Conservation (phyloP, 2,888 invertebrate genomes). For the Latrodectus hesperus region DNA sequence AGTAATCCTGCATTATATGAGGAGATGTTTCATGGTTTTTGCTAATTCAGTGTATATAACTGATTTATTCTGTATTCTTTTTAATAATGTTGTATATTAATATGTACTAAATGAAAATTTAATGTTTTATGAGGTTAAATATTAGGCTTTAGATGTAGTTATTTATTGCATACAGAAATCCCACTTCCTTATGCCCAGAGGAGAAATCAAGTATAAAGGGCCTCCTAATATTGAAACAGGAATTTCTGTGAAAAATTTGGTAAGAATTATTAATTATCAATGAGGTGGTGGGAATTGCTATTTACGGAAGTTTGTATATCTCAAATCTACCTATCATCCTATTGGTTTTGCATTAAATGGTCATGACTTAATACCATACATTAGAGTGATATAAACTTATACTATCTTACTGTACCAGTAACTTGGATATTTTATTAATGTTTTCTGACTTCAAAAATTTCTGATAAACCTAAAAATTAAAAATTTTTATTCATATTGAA, state of each 20-base stretch:
- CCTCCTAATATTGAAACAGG: conserved; percentile 64
- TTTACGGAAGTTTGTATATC: neutral
- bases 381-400: too few species aligned
- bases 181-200: conserved; percentile 58
- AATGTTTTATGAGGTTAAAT: conserved; percentile 34
- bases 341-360: neutral
- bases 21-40: too few species aligned
- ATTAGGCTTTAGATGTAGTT: conserved; percentile 65
- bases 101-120: too few species aligned
- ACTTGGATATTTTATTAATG: too few species aligned
- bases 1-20: too few species aligned
- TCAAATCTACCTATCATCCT: neutral
- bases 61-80: too few species aligned
- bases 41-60: too few species aligned
- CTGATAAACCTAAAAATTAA: too few species aligned
- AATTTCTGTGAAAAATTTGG: conserved; percentile 68
- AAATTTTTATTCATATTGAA: too few species aligned
- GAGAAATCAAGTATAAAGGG: conserved; percentile 55
- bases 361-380: neutral
- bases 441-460: too few species aligned
- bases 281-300: conserved; percentile 47
- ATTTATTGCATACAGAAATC: conserved; percentile 68
- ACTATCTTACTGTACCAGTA: too few species aligned
- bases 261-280: conserved; percentile 57
- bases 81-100: too few species aligned